Evolutionary conservation across 2,888 invertebrate species (phyloP).

Genomic region (Sepioteuthis lessoniana): DNA sequence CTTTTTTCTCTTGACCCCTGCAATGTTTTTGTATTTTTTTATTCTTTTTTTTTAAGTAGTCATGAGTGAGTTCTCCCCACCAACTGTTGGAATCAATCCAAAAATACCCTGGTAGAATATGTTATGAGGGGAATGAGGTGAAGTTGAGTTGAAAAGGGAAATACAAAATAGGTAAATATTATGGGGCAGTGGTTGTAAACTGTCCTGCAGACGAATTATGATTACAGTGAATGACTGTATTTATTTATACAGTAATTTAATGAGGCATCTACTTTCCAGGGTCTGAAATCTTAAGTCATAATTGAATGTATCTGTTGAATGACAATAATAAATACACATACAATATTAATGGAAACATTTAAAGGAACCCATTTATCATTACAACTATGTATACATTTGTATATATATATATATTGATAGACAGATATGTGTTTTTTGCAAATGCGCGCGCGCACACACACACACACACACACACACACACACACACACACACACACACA

Average conservation of each 20-base stretch:
- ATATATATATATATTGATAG: no score
- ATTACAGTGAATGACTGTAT: not conserved
- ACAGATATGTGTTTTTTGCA: no score
- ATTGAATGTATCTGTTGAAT: not conserved
- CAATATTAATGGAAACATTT: no score
- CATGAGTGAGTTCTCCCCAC: not conserved
- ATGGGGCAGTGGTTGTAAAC: not conserved
- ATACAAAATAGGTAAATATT: not conserved
- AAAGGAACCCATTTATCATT: no score
- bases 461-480: no score
- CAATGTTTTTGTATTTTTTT: not conserved
- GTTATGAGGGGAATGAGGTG: not conserved
- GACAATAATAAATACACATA: not conserved
- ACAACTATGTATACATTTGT: not conserved
- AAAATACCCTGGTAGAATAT: not conserved
- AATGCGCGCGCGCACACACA: no score
- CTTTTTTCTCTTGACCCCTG: not conserved
- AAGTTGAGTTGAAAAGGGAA: not conserved
- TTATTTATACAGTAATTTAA: not conserved
- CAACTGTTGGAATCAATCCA: slow-evolving; percentile 18
- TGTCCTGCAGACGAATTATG: not conserved
- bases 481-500: no score
- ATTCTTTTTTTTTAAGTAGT: not conserved
- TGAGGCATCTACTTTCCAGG: not conserved
- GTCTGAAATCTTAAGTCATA: not conserved